Conservation (phyloP, 2,888 invertebrate species). For the Parasteatoda lunata region DNA sequence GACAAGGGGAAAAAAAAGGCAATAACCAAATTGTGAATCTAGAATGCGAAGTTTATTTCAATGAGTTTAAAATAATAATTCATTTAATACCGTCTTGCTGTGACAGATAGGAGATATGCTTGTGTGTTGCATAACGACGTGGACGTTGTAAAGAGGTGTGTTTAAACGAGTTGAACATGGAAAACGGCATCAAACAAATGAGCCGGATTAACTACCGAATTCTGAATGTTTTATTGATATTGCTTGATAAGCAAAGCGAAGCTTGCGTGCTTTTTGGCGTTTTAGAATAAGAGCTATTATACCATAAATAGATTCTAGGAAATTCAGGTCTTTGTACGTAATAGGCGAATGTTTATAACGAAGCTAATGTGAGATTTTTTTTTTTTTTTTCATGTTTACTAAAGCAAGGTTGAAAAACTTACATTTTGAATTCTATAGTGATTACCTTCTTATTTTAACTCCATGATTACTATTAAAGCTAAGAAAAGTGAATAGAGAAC, state of each 20-base stretch:
- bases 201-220: slow-evolving; percentile 13
- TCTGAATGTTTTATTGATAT: slow-evolving; percentile 41
- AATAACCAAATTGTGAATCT: neutral
- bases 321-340: slow-evolving; percentile 27
- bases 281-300: neutral
- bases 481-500: too few relatives aligned
- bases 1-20: neutral
- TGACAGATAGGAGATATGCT: neutral
- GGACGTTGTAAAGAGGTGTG: neutral
- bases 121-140: neutral
- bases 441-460: too few relatives aligned
- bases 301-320: slow-evolving; percentile 46
- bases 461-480: too few relatives aligned
- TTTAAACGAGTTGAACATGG: neutral
- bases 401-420: too few relatives aligned
- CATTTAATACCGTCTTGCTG: neutral
- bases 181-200: slow-evolving; percentile 17
- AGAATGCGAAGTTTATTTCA: neutral
- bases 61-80: neutral
- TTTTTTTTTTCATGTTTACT: too few relatives aligned
- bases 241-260: slow-evolving; percentile 50
- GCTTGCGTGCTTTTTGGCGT: slow-evolving; percentile 21
- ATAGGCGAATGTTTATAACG: neutral
- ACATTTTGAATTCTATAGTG: too few relatives aligned
- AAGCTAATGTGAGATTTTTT: too few relatives aligned